These are phyloP conservation scores for Urocynchramus pylzowi DNA, from an alignment of 2,113 vertebrate species.

Conservation along the genomic window DNA sequence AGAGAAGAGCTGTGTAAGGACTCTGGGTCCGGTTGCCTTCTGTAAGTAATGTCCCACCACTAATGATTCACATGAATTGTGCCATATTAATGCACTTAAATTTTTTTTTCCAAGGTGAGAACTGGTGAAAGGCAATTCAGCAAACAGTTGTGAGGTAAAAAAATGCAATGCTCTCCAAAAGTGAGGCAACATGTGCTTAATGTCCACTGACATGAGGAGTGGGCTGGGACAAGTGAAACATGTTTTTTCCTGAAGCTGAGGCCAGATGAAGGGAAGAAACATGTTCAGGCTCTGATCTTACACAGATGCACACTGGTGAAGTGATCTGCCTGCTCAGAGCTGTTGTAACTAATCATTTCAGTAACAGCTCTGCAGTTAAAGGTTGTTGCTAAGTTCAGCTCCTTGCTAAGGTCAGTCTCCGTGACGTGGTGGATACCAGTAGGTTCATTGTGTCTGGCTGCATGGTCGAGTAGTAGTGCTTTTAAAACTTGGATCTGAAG, in stretches of 20 bases:
- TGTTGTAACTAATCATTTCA: slow-evolving; percentile 21
- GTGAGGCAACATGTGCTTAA: neutral
- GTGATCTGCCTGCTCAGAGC: neutral
- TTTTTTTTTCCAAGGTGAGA: neutral
- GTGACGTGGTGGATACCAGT: neutral
- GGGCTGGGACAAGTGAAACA: neutral
- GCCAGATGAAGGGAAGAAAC: slow-evolving; percentile 13
- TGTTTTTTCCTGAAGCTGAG: slow-evolving; percentile 5
- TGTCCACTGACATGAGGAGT: neutral
- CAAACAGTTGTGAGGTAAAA: neutral
- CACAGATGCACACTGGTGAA: neutral
- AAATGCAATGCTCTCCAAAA: neutral
- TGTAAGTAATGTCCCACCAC: rapidly evolving
- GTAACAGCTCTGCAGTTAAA: neutral
- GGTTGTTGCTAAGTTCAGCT: neutral
- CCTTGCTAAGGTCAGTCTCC: neutral
- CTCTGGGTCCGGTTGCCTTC: rapidly evolving
- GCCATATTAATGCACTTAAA: neutral
- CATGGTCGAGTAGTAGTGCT: neutral
- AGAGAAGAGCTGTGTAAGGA: neutral
- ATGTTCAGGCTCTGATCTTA: slow-evolving; percentile 12
- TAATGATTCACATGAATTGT: neutral
- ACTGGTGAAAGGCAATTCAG: neutral
- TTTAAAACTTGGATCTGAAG: neutral
- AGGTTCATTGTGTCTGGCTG: neutral